phyloP scores from a whole-genome alignment of 2,888 invertebrate species.

The Drosophila robusta region DNA sequence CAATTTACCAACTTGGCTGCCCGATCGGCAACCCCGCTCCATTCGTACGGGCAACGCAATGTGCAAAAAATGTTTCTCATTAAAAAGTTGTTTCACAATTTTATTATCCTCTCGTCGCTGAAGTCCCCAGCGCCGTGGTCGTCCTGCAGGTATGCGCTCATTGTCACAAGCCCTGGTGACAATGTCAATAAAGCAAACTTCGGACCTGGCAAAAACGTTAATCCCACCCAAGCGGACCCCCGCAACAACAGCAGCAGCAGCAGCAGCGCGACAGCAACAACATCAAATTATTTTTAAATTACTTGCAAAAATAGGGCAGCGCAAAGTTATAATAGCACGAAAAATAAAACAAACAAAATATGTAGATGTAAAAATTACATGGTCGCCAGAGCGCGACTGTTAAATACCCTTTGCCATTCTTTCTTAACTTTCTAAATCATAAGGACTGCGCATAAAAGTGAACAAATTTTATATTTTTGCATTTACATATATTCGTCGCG shows the following conservation, averaged over 20 bases:
- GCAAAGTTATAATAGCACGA: slow-evolving; percentile 58
- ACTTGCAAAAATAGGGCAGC: slow-evolving; percentile 68
- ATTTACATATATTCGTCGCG: too few relatives aligned
- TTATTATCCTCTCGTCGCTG: slow-evolving; percentile 67
- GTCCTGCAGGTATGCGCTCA: slow-evolving; percentile 59
- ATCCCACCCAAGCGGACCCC: slow-evolving; percentile 13
- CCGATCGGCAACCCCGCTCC: background rate
- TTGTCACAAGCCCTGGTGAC: slow-evolving; percentile 67
- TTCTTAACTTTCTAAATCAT: too few relatives aligned
- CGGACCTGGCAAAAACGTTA: slow-evolving; percentile 33
- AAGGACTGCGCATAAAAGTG: background rate
- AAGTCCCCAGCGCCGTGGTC: slow-evolving; percentile 14
- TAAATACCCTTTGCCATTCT: background rate
- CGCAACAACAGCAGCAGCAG: background rate
- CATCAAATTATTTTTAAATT: slow-evolving; percentile 74
- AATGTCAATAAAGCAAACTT: slow-evolving; percentile 80
- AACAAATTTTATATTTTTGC: background rate
- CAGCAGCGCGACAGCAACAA: slow-evolving; percentile 27
- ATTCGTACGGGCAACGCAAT: slow-evolving; percentile 44
- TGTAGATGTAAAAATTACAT: background rate
- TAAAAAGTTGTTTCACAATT: slow-evolving; percentile 78
- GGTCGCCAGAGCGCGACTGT: background rate
- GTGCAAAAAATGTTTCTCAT: slow-evolving; percentile 78
- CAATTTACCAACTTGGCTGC: background rate
- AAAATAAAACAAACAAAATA: slow-evolving; percentile 14